Percentiles rank a stretch among this genome's conserved stretches.
These are phyloP conservation scores for Cryptoprocta ferox DNA, from an alignment of 2,797 vertebrate genomes.

Conservation along the genomic window DNA sequence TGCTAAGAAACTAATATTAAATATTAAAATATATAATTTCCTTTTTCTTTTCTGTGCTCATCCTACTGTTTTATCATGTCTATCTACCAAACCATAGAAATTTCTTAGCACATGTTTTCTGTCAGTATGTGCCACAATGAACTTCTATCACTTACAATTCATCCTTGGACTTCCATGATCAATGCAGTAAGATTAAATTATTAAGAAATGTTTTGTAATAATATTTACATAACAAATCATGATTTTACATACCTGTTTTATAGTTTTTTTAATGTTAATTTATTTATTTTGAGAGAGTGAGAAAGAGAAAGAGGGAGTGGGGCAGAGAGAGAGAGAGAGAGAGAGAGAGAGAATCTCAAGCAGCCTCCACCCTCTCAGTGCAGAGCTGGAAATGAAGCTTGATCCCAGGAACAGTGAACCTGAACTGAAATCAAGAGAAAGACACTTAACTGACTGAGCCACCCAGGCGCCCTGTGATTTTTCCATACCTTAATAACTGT, in stretches of 20 bases:
- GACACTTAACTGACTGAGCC: too few species aligned
- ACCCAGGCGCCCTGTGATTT: too few species aligned
- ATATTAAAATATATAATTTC: not conserved
- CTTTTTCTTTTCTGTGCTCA: not conserved
- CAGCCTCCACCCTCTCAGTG: too few species aligned
- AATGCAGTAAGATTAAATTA: not conserved
- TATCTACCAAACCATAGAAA: not conserved
- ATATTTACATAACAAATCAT: not conserved
- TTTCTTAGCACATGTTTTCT: not conserved
- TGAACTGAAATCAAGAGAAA: too few species aligned
- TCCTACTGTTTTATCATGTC: not conserved
- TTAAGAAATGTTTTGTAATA: not conserved
- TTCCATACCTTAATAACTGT: not conserved
- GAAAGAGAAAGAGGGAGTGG: too few species aligned
- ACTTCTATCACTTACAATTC: not conserved
- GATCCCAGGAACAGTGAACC: too few species aligned
- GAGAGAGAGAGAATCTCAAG: too few species aligned
- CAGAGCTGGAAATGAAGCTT: too few species aligned
- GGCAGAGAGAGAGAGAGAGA: too few species aligned
- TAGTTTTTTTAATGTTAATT: too few species aligned
- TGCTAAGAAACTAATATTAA: not conserved
- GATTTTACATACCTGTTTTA: not conserved
- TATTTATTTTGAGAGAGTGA: too few species aligned
- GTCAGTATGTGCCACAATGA: not conserved
- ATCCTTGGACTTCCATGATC: not conserved